Base-by-base conservation (phyloP, 2,797 vertebrate species). In the Cyprinella venusta region DNA sequence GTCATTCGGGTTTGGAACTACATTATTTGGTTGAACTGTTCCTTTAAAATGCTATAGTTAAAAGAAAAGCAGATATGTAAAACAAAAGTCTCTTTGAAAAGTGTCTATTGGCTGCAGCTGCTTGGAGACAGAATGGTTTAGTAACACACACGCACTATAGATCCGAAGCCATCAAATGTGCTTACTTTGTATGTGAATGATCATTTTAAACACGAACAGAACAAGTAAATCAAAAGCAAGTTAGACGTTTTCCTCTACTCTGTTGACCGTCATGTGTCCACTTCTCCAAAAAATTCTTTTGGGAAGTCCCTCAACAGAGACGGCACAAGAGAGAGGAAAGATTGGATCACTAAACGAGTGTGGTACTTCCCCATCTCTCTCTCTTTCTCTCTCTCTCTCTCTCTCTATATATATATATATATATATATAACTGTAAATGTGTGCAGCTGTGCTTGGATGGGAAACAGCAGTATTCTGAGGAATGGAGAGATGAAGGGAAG, bases 361-460 rank as follows among this genome's bases (percentile, higher is more conserved):
- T 83, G 75, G 75, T 83, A 83, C 68, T 75, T 81, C 74, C 79
- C 84, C 79, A 64, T 82, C 79, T 80, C 36, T 59, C 59, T 74
- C 26, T 12, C 54, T 56, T 4, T 33, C 30, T 33, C 30, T 33
- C 30, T 33, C 30, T 33, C 30, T 33, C 30, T 33, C 30, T 33
- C 30, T 30, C 30, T 30, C 30, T 30, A 30, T 30, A 30, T 30
- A 30, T 30, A 30, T 30, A 30, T 54, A 0, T 56, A n/a, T 54
- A 56, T 72, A 48, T 61, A 64, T 69, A 36, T 64, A 79, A 85
- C 76, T 80, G 83, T 83, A 75, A 83, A 77, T 79, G 75, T 87
- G 80, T 86, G 72, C 83, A 84, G 88, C 88, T 89, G 88, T 54
- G 76, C 65, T 79, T 83, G 83, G 80, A 89, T 87, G 84, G 83